A percentile compares a stretch with the other conserved stretches of the same genome.
Conservation (phyloP, 2,797 vertebrate species). For the Anguilla megastoma region DNA sequence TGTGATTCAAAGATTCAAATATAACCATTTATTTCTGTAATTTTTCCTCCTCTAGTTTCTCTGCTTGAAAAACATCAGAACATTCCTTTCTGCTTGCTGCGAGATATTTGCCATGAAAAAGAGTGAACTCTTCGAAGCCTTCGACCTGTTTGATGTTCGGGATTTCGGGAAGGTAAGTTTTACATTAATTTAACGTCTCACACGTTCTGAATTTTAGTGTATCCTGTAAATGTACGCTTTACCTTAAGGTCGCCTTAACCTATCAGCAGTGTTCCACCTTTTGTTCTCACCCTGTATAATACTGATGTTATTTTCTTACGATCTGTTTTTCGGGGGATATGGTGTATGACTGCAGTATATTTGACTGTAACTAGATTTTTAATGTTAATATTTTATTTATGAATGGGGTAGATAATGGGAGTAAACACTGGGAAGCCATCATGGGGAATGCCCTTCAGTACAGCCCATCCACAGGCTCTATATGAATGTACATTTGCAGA, state of each 20-base stretch:
- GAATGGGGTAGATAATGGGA: not conserved
- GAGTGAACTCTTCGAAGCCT: conserved; percentile 94
- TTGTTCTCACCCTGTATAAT: not conserved
- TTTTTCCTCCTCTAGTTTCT: conserved; percentile 79
- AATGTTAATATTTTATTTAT: not conserved
- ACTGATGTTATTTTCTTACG: not conserved
- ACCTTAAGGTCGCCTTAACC: not conserved
- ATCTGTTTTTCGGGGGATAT: not conserved
- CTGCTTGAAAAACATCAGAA: conserved; percentile 98
- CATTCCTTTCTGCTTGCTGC: conserved; percentile 85
- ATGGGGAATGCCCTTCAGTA: not conserved
- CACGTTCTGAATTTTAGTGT: not conserved
- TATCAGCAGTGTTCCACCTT: not conserved
- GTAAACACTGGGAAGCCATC: not conserved
- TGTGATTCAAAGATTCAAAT: not conserved
- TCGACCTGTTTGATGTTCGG: conserved; percentile 96
- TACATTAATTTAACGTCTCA: not conserved
- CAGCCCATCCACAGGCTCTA: not conserved
- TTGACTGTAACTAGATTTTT: not conserved
- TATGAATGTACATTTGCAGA: not conserved
- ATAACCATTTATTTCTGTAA: conserved; percentile 35
- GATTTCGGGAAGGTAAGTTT: conserved; percentile 94
- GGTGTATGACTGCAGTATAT: not conserved
- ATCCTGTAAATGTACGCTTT: not conserved
- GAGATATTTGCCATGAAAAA: conserved; percentile 94